These are phyloP conservation scores for Hemiscyllium ocellatum DNA, from an alignment of 2,113 vertebrate genomes.

Conservation along the genomic window DNA sequence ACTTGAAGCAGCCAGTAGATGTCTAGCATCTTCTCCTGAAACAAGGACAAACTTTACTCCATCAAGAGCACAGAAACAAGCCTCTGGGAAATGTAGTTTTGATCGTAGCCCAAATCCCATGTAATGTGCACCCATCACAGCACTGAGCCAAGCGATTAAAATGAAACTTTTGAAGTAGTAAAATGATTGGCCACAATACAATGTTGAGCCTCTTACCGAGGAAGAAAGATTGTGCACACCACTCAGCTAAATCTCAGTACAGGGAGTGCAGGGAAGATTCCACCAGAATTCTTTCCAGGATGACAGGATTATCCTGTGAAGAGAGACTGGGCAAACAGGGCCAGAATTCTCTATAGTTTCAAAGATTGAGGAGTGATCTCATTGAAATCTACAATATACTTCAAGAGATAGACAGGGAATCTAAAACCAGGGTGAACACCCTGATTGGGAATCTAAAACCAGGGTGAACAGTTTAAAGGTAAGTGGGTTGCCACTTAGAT, in stretches of 20 bases:
- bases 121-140: not conserved
- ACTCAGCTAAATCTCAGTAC: not conserved
- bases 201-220: not conserved
- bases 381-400: too few relatives aligned
- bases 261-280: too few relatives aligned
- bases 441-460: too few relatives aligned
- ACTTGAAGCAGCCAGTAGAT: conserved; percentile 89
- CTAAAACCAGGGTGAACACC: too few relatives aligned
- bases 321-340: too few relatives aligned
- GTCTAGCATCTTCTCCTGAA: conserved; percentile 94
- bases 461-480: too few relatives aligned
- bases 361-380: too few relatives aligned
- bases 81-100: not conserved
- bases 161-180: not conserved
- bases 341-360: too few relatives aligned
- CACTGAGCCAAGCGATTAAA: not conserved
- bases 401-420: too few relatives aligned
- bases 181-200: not conserved
- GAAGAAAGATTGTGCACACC: not conserved
- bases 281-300: too few relatives aligned
- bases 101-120: not conserved
- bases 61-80: not conserved
- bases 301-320: too few relatives aligned
- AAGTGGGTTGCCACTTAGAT: too few relatives aligned
- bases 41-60: not conserved